phyloP scores from a whole-genome alignment of 1,140 invertebrate species.

The Drosophila oshimai region DNA sequence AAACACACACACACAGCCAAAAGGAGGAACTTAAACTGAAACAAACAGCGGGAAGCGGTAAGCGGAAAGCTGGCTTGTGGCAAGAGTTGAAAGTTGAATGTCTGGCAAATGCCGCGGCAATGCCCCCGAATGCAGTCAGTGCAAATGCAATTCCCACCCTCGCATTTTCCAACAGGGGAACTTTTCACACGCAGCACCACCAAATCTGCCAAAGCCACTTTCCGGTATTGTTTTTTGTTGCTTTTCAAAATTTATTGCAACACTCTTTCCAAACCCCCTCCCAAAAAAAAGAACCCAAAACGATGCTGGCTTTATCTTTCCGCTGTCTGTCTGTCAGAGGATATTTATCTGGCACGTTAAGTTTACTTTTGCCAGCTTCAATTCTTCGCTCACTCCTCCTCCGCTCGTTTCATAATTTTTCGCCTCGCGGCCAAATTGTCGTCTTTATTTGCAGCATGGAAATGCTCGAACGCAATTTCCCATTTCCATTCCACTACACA shows the following conservation, averaged over 20 bases:
- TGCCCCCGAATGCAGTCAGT: constrained; percentile 56
- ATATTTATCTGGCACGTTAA: constrained; percentile 80
- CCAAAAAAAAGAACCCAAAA: neutral
- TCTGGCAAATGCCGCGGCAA: constrained; percentile 72
- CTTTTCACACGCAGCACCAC: constrained; percentile 67
- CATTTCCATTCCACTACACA: constrained; percentile 70
- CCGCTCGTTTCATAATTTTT: constrained; percentile 71
- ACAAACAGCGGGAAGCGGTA: constrained; percentile 12
- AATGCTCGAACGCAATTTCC: constrained; percentile 65
- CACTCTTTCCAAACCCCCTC: constrained; percentile 28
- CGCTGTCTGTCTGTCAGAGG: constrained; percentile 48
- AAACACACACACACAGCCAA: constrained; percentile 8
- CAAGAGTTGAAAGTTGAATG: constrained; percentile 80
- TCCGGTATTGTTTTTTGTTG: constrained; percentile 73
- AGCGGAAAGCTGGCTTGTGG: constrained; percentile 24
- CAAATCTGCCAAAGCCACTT: constrained; percentile 66
- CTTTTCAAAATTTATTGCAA: constrained; percentile 71
- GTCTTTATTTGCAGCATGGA: constrained; percentile 79
- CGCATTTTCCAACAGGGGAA: constrained; percentile 31
- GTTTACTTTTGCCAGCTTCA: constrained; percentile 57
- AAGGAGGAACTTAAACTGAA: constrained; percentile 25
- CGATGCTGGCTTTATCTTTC: constrained; percentile 44
- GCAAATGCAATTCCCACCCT: constrained; percentile 43
- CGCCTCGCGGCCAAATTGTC: constrained; percentile 76
- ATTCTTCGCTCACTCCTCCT: constrained; percentile 8